Evolutionary conservation across 2,797 vertebrate species (phyloP).

Genomic region (Psittacula derbiana): DNA sequence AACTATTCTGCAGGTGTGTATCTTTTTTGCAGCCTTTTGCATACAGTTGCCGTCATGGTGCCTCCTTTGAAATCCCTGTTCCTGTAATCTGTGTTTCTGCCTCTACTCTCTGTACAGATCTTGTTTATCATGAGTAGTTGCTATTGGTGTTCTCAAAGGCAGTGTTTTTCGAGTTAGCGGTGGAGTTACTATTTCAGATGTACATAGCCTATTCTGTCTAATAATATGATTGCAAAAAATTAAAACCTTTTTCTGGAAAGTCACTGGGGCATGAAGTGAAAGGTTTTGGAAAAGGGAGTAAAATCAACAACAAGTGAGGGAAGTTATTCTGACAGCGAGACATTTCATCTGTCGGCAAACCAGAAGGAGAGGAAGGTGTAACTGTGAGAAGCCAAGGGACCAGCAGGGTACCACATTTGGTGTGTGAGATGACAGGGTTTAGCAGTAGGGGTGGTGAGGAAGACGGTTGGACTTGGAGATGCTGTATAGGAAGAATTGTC

Average conservation of each 20-base stretch:
- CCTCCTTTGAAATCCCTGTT: background rate
- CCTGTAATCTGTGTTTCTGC: background rate
- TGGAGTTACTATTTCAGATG: background rate
- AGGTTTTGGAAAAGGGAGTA: background rate
- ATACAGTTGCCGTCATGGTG: background rate
- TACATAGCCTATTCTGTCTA: background rate
- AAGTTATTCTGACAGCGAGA: conserved; percentile 55
- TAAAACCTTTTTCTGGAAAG: background rate
- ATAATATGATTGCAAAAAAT: background rate
- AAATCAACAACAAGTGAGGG: conserved; percentile 33
- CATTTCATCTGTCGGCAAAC: conserved; percentile 49
- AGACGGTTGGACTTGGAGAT: conserved; percentile 27
- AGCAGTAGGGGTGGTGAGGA: conserved; percentile 35
- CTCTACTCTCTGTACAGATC: background rate
- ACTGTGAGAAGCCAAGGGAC: conserved; percentile 61
- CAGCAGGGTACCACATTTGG: conserved; percentile 65
- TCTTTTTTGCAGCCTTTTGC: background rate
- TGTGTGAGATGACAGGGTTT: conserved; percentile 61
- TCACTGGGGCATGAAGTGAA: background rate
- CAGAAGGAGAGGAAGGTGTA: conserved; percentile 57
- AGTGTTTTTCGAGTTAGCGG: background rate
- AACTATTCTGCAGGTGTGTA: background rate
- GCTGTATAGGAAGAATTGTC: conserved; percentile 27
- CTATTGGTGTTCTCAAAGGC: background rate
- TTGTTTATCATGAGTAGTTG: background rate